Conservation (phyloP, 2,797 vertebrate species). For the Pteronotus mesoamericanus region DNA sequence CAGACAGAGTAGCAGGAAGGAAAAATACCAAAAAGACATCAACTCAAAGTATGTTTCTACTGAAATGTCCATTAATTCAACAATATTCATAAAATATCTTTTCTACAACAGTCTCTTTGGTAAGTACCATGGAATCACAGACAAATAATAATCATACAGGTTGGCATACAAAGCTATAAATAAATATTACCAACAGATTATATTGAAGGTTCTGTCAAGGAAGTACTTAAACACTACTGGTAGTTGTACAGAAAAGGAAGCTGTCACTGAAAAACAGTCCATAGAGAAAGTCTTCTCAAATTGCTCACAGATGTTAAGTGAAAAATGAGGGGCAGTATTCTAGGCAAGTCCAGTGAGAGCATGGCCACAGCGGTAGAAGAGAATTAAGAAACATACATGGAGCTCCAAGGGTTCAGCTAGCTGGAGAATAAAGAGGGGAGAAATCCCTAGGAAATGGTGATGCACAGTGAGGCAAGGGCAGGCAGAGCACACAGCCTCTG, state of each 20-base stretch:
- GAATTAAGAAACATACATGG: neutral
- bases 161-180: neutral
- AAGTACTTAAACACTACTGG: neutral
- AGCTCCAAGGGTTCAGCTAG: neutral
- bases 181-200: neutral
- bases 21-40: neutral
- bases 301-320: neutral
- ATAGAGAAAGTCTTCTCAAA: neutral
- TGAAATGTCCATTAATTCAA: neutral
- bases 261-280: neutral
- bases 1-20: neutral
- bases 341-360: neutral
- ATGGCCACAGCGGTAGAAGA: neutral
- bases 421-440: neutral
- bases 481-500: neutral
- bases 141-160: neutral
- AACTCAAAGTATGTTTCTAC: neutral
- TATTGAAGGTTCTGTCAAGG: neutral
- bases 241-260: neutral
- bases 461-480: neutral
- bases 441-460: neutral
- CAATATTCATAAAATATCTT: neutral
- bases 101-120: neutral
- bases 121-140: neutral
- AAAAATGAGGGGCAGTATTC: neutral